Base-by-base conservation (phyloP, 1,140 invertebrate species). In the Sitodiplosis mosellana region DNA sequence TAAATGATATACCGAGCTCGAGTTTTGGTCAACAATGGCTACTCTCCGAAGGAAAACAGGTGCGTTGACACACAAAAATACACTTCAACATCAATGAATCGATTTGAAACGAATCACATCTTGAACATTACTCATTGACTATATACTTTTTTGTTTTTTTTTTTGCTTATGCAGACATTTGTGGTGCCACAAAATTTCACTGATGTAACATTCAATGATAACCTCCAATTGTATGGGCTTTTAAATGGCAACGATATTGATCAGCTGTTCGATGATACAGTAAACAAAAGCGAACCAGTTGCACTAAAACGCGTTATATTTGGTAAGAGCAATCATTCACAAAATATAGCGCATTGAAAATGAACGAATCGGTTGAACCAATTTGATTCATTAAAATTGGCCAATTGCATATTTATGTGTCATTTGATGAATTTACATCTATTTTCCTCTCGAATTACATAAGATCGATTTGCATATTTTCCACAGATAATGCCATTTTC, bases 221-320 rank as follows among this genome's bases (percentile, higher is more conserved):
- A 60, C 17, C 44, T 66, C 15, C 33, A 48, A 54, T 57, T 55
- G 14, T 47, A 21, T 44, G 59, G 55, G 46, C 53, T 48, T 10
- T 57, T 71, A 8, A 70, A 67, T 52, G 53, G 61, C 33, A 51
- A 59, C 18, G 54, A 59, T 17, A 43, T 70, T 17, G 51, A 55
- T 0, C 52, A 63, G 38, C 49, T 69, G 7, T 45, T 59, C 19
- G 49, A 50, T 11, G 56, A 60, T 2, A 64, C 61, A 43, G 64
- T 69, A 20, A 63, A 65, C 51, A 51, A 59, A 1, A 63, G 69
- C 54, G 57, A 58, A 45, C 51, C 55, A 36, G 56, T 60, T 47
- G 47, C 54, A 27, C 56, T 70, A 49, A 47, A 57, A 46, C 27
- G 49, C 8, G 60, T 58, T 12, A 54, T 50, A 46, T 68, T 70